Base-by-base conservation (phyloP, 2,888 invertebrate genomes). In the Watsonalla binaria region DNA sequence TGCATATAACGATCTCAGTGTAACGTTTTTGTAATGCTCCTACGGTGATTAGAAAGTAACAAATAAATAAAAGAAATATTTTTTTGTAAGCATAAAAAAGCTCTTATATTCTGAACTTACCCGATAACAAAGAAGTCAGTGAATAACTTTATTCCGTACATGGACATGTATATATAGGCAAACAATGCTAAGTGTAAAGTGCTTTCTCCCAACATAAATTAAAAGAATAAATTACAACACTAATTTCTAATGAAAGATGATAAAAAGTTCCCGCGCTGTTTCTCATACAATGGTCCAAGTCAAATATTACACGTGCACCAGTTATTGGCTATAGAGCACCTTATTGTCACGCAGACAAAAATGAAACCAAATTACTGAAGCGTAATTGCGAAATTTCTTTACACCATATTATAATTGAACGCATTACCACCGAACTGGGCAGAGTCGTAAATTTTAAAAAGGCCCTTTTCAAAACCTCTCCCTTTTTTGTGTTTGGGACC, bases 371-470 rank as follows among this genome's bases (percentile, higher is more conserved):
- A 67, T 61, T 61, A 70, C 64, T 66, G 64, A 62, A 58, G 52
- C 64, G 72, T 77, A 78, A 81, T 82, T 75, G 77, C 75, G 66
- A 74, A 80, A 78, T 80, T 80, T 74, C 79, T 74, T 78, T 76
- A 76, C 77, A 72, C 62, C 67, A 63, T 63, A 68, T 24, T 24
- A 24, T 80, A 81, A 80, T 80, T 78, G 80, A 74, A 61, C 66
- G 68, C 69, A 72, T 76, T 75, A 74, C 70, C 69, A 60, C 59
- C 66, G 70, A 59, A 64, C 68, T 66, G 68, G 73, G 71, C 65
- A 63, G 60, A 72, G 68, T 75, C 81, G 80, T 80, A 80, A 82
- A 83, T 83, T 81, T 70, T 72, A 80, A 82, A 82, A 78, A 77
- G 77, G 76, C 67, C 75, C 76, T 72, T 77, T 80, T 72, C 63